These are phyloP conservation scores for Catharus minimus DNA, from an alignment of 2,113 vertebrate species.

Conservation along the genomic window DNA sequence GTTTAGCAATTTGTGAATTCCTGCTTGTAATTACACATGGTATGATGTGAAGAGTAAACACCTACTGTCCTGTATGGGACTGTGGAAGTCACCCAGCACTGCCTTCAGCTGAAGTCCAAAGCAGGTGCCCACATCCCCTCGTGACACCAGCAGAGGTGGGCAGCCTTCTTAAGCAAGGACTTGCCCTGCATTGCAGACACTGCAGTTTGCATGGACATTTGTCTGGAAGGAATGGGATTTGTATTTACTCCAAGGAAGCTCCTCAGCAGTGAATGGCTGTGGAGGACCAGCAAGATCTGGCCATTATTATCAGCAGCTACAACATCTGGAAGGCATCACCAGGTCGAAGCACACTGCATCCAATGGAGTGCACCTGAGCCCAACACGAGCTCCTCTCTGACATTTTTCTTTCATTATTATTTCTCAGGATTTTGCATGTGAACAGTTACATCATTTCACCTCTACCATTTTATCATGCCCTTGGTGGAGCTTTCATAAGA, in stretches of 20 bases:
- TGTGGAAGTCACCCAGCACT: neutral
- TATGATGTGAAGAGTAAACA: neutral
- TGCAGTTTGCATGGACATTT: accelerated
- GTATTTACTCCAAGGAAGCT: neutral
- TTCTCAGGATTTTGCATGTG: neutral
- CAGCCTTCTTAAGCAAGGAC: neutral
- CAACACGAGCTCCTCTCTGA: neutral
- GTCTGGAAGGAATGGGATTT: neutral
- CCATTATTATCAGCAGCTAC: neutral
- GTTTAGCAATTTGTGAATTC: neutral
- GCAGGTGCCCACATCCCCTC: neutral
- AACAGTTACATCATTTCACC: neutral
- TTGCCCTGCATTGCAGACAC: neutral
- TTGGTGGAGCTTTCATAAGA: neutral
- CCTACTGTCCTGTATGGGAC: neutral
- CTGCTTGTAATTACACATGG: neutral
- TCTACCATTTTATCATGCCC: neutral
- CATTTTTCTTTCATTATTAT: neutral
- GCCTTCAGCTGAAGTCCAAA: neutral
- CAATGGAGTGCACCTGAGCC: neutral
- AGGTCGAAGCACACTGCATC: neutral
- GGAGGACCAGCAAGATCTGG: neutral
- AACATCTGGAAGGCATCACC: neutral
- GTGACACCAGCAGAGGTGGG: neutral
- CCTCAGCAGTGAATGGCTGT: neutral